Evolutionary conservation across 2,888 invertebrate genomes (phyloP), one percentile per base, ranked within the genome.

Genomic region (Diploptera punctata): DNA sequence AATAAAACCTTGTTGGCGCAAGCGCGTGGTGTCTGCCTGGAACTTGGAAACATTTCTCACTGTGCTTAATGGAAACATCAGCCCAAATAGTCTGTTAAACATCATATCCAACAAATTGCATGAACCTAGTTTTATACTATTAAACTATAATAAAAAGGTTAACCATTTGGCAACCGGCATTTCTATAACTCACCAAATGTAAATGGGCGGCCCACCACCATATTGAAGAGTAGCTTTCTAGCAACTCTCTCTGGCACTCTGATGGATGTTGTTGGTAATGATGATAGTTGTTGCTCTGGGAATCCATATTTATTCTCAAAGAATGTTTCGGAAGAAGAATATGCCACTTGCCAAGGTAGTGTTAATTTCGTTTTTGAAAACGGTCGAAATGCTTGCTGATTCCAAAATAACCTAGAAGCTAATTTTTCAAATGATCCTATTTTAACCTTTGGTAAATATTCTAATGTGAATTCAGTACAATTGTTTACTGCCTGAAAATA

Each of bases 291-390:
- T 29, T 75, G 76, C 72, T 81, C 79, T 13, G 79, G 77, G 76
- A 82, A 81, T 3, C 84, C 84, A 79, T 82, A 79, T 78, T 83
- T 84, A 76, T 86, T 86, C 78, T 85, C 84, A 74, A 82, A 82
- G 78, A 84, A 85, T 49, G 80, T 82, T 67, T 82, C 79, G 44
- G 78, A 79, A 5, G 85, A 85, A 38, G 82, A 77, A 75, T 83
- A 83, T 0, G 83, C 84, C 33, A 81, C 77, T 74, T 80, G 80
- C 76, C 81, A 81, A 71, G 80, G 81, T 26, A 62, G 52, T 33
- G 43, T 68, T 13, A 68, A 49, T 47, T 68, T 73, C 33, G 62
- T 60, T 73, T 81, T 80, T 5, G 62, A 65, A 43, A 65, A 21
- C 47, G 71, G 68, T 21, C 52, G 38, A 31, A 43, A 54, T 19